Evolutionary conservation across 2,797 vertebrate genomes (phyloP).

Genomic region (Siniperca undulata): DNA sequence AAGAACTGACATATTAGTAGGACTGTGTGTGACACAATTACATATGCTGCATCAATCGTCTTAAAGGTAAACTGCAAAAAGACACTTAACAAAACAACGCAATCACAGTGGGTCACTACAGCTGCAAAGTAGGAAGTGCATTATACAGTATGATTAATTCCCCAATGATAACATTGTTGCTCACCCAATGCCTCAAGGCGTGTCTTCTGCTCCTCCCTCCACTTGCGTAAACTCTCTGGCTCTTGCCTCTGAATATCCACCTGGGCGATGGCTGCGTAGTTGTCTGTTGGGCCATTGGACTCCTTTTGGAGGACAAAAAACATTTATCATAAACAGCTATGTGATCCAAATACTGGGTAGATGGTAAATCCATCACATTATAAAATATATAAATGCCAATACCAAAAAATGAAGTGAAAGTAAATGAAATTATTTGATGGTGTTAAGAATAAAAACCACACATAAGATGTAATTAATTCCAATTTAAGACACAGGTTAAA

Average conservation of each 20-base stretch:
- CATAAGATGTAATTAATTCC: background rate
- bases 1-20: background rate
- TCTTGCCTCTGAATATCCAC: constrained; percentile 96
- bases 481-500: background rate
- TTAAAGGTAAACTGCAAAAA: background rate
- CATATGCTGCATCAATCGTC: background rate
- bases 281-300: constrained; percentile 90
- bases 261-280: constrained; percentile 95
- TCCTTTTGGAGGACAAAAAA: constrained; percentile 83
- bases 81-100: background rate
- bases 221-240: constrained; percentile 96
- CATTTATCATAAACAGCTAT: constrained; percentile 8
- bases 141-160: background rate
- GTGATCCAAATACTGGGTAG: background rate
- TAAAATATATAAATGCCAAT: background rate
- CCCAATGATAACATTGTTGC: background rate
- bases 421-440: rapidly evolving
- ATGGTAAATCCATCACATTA: no score
- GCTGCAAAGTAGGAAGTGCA: background rate
- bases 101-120: background rate
- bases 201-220: constrained; percentile 96
- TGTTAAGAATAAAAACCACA: background rate
- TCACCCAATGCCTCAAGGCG: constrained; percentile 95
- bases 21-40: background rate
- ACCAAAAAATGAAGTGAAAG: background rate